Percentiles rank a stretch among this genome's conserved stretches.
phyloP scores from a whole-genome alignment of 2,888 invertebrate species.

The Neoitamus cyanurus region DNA sequence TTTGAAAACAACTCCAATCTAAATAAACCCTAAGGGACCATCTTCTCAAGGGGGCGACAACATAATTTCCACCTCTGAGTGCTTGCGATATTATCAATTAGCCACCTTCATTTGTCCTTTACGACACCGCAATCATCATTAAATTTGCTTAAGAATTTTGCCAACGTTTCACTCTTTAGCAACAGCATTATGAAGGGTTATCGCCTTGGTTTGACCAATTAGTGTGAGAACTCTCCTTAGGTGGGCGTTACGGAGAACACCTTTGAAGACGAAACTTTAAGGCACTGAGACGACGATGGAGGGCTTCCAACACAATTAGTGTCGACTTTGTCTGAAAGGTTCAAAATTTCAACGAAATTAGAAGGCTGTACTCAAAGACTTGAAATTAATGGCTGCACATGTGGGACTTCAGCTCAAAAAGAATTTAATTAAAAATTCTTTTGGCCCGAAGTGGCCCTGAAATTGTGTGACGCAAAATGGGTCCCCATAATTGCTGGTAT shows the following conservation, averaged over 20 bases:
- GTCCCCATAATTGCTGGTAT: neutral
- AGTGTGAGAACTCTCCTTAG: neutral
- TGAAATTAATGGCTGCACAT: neutral
- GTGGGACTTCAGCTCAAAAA: neutral
- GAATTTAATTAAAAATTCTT: neutral
- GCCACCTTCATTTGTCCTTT: constrained; percentile 31
- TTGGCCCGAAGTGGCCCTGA: neutral
- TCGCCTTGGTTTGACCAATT: constrained; percentile 32
- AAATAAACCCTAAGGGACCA: neutral
- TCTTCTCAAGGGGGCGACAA: neutral
- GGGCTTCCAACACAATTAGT: neutral
- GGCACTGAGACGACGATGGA: neutral
- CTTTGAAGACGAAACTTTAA: neutral
- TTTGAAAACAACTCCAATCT: neutral
- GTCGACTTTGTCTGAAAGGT: neutral
- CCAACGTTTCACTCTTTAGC: constrained; percentile 16
- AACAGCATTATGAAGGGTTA: neutral
- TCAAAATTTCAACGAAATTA: neutral
- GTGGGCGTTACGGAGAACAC: neutral
- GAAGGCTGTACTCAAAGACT: neutral
- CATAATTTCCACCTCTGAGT: neutral
- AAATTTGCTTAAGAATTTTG: constrained; percentile 31
- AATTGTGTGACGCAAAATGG: neutral
- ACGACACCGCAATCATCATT: constrained; percentile 26
- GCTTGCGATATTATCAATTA: constrained; percentile 29